These are phyloP conservation scores for Ailurus styani DNA, from an alignment of 2,113 vertebrate genomes.

Conservation along the genomic window DNA sequence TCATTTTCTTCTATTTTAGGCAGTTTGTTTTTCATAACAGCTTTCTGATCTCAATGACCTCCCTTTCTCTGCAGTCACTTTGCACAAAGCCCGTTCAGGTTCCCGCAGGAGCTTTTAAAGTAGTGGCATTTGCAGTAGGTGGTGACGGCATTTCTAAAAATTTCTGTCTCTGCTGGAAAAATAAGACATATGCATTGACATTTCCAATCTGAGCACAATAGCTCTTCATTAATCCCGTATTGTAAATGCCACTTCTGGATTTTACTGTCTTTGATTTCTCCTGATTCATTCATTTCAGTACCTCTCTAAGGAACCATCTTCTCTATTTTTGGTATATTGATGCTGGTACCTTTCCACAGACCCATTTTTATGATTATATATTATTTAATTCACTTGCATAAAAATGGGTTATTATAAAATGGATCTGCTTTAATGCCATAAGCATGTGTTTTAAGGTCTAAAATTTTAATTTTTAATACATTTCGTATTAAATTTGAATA, in stretches of 20 bases:
- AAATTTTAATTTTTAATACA: background rate
- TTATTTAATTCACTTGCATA: background rate
- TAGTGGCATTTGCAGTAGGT: slow-evolving; percentile 13
- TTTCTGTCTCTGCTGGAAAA: slow-evolving; percentile 31
- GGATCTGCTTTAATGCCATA: background rate
- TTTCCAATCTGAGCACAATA: slow-evolving; percentile 31
- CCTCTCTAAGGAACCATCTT: background rate
- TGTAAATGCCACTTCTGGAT: background rate
- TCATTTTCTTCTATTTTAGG: background rate
- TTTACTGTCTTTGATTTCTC: background rate
- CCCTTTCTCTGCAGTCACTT: background rate
- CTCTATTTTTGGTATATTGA: background rate
- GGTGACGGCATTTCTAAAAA: slow-evolving; percentile 1
- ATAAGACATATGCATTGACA: slow-evolving; percentile 2
- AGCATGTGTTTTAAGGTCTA: background rate
- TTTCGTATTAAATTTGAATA: background rate
- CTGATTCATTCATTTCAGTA: background rate
- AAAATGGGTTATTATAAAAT: background rate
- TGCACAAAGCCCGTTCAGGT: background rate
- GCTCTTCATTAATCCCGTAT: slow-evolving; percentile 21
- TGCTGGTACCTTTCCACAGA: background rate
- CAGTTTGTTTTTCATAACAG: background rate
- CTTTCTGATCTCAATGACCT: background rate
- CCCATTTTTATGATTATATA: background rate
- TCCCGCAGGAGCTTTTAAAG: background rate